Conservation (phyloP, 1,140 invertebrate genomes). For the Atopsyche davidsoni region DNA sequence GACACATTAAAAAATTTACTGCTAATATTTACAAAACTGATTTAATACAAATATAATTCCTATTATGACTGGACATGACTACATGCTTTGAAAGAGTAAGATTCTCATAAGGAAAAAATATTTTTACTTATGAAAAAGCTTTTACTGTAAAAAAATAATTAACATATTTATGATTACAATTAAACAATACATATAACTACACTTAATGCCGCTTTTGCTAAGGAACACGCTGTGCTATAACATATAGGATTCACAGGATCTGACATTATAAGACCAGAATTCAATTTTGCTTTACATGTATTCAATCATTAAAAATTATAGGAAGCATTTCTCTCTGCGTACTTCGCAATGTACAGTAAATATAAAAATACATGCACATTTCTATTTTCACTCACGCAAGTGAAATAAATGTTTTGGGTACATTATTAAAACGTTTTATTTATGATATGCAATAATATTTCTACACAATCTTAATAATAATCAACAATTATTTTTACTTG, state of each 20-base stretch:
- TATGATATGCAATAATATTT: no score
- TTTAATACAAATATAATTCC: not conserved
- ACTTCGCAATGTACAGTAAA: no score
- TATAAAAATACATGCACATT: no score
- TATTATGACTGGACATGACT: conserved; percentile 18
- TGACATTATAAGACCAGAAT: conserved; percentile 12
- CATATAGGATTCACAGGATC: conserved; percentile 7
- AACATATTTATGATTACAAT: conserved; percentile 9
- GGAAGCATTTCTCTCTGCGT: no score
- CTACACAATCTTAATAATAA: no score
- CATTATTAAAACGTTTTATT: no score
- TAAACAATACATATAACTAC: conserved; percentile 14
- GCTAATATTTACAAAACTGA: conserved; percentile 3
- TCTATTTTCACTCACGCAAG: no score
- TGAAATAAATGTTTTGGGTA: no score
- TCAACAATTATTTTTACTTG: no score
- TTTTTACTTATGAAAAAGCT: conserved; percentile 9
- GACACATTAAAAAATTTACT: no score
- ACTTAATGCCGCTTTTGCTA: conserved; percentile 18
- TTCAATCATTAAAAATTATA: no score
- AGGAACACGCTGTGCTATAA: conserved; percentile 19
- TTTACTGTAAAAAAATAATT: conserved; percentile 10
- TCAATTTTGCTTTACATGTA: no score
- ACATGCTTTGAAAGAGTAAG: conserved; percentile 11
- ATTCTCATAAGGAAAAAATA: conserved; percentile 13